Conservation (phyloP, 2,888 invertebrate species). For the Epinotia brunnichana region DNA sequence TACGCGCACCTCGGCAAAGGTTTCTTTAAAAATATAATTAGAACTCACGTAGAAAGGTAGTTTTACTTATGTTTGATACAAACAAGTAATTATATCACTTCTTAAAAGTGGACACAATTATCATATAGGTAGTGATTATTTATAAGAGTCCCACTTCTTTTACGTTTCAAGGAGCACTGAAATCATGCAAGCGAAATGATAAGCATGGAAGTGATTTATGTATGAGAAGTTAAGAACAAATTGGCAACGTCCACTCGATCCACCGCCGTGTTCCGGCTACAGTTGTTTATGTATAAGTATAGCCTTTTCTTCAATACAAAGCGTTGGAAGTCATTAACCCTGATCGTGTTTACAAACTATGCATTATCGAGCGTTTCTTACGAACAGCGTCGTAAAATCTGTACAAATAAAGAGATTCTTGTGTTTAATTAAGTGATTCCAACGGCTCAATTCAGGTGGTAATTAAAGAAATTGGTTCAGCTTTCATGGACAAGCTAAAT, state of each 20-base stretch:
- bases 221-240: slow-evolving; percentile 40
- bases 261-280: slow-evolving; percentile 31
- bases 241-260: slow-evolving; percentile 28
- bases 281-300: slow-evolving; percentile 43
- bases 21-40: background rate
- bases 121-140: slow-evolving; percentile 26
- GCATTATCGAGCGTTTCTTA: slow-evolving; percentile 57
- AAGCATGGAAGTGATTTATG: slow-evolving; percentile 43
- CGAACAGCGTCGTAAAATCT: slow-evolving; percentile 65
- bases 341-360: slow-evolving; percentile 61
- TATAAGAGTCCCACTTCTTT: slow-evolving; percentile 36
- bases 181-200: slow-evolving; percentile 37
- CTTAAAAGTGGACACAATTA: slow-evolving; percentile 13
- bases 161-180: slow-evolving; percentile 40
- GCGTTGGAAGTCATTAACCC: slow-evolving; percentile 65
- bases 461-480: slow-evolving; percentile 78
- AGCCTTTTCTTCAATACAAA: slow-evolving; percentile 56
- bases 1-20: background rate
- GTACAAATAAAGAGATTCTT: slow-evolving; percentile 69
- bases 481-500: slow-evolving; percentile 70
- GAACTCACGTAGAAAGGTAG: background rate
- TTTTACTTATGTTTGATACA: background rate
- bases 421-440: slow-evolving; percentile 69
- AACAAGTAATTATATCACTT: slow-evolving; percentile 15
- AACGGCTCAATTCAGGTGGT: slow-evolving; percentile 68